These are phyloP conservation scores for Isichthys henryi DNA, from an alignment of 2,113 vertebrate species.

Conservation along the genomic window DNA sequence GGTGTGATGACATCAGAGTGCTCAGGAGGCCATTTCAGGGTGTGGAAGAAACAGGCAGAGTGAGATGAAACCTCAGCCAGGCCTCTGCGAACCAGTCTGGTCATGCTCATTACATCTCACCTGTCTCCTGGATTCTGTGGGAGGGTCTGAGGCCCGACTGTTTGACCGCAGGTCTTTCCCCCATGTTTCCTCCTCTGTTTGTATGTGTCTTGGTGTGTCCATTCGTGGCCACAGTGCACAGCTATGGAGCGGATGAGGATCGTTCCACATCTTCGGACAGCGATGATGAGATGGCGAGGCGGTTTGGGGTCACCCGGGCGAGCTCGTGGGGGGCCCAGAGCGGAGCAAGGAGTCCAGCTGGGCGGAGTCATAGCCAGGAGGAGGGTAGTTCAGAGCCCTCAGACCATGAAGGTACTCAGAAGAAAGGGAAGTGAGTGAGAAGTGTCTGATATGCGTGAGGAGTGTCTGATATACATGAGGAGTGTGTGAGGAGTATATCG, in stretches of 20 bases:
- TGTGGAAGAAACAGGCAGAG: neutral
- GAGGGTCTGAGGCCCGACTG: neutral
- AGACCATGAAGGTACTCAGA: conserved; percentile 60
- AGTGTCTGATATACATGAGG: neutral
- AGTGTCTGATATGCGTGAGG: too few species aligned
- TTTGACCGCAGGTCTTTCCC: neutral
- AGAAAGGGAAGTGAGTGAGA: neutral
- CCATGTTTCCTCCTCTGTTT: neutral
- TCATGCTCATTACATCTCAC: neutral
- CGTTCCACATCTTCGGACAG: conserved; percentile 65
- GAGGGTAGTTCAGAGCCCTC: conserved; percentile 61
- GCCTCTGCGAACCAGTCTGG: neutral
- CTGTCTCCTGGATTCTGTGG: neutral
- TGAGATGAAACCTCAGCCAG: neutral
- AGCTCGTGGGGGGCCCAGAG: conserved; percentile 37
- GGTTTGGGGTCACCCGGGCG: conserved; percentile 73
- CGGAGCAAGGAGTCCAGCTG: conserved; percentile 33
- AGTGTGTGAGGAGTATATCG: neutral
- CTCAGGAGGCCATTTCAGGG: neutral
- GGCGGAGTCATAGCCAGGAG: conserved; percentile 51
- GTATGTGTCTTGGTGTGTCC: conserved; percentile 11
- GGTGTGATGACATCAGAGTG: neutral
- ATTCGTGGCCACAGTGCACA: conserved; percentile 53
- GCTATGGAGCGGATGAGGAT: conserved; percentile 58
- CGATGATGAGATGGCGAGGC: conserved; percentile 66